A percentile compares a stretch with the other conserved stretches of the same genome.
Evolutionary conservation across 2,113 vertebrate species (phyloP).

Genomic region (Menura novaehollandiae): DNA sequence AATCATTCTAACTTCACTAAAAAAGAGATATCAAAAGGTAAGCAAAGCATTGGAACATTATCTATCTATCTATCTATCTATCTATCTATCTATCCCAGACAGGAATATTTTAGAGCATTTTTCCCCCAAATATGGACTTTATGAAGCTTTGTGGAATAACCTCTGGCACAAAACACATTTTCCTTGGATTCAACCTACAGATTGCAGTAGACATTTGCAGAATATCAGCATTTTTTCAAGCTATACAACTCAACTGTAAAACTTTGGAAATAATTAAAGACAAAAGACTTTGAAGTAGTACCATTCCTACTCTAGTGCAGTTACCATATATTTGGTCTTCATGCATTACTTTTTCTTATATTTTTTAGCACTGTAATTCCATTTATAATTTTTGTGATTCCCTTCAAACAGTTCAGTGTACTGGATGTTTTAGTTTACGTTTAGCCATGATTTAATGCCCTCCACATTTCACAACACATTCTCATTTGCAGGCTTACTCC

Average conservation of each 20-base stretch:
- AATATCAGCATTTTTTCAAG: background rate
- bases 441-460: conserved; percentile 6
- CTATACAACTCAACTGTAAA: background rate
- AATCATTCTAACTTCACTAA: too few relatives aligned
- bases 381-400: background rate
- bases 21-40: background rate
- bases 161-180: background rate
- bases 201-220: background rate
- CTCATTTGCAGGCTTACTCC: background rate
- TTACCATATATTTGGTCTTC: background rate
- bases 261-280: background rate
- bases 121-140: background rate
- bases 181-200: background rate
- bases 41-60: background rate
- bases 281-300: background rate
- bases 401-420: background rate
- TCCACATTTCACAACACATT: background rate
- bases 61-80: background rate
- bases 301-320: background rate
- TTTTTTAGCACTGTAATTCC: background rate
- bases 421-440: background rate
- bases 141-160: background rate
- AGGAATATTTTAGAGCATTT: background rate
- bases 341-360: background rate
- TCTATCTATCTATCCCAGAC: background rate